phyloP scores from a whole-genome alignment of 1,140 invertebrate genomes.

The Mylabris phalerata region DNA sequence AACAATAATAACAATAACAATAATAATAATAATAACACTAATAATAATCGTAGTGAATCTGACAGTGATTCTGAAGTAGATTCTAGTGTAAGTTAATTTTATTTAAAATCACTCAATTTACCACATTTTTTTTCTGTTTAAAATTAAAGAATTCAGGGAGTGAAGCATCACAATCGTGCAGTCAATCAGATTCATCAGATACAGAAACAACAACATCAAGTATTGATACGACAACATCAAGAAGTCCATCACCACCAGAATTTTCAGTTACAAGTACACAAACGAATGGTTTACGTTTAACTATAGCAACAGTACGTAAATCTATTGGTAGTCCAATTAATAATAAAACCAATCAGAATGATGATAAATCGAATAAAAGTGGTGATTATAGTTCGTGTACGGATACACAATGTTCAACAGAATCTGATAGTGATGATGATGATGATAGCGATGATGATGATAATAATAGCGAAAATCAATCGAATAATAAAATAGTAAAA shows the following conservation, averaged over 20 bases:
- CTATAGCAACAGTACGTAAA: conserved; percentile 37
- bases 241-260: conserved; percentile 31
- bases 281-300: conserved; percentile 36
- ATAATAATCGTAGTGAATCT: conserved; percentile 28
- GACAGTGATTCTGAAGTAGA: conserved; percentile 41
- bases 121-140: no score
- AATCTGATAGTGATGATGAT: conserved; percentile 35
- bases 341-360: conserved; percentile 8
- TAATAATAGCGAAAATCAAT: neutral
- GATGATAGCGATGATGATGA: conserved; percentile 29
- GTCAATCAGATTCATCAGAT: conserved; percentile 38
- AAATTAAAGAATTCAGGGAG: conserved; percentile 38
- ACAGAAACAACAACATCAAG: conserved; percentile 39
- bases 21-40: conserved; percentile 8
- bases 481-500: conserved; percentile 4
- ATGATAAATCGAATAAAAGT: conserved; percentile 10
- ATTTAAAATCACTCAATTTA: no score
- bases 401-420: conserved; percentile 29
- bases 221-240: conserved; percentile 27
- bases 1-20: conserved; percentile 36
- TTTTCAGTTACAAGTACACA: conserved; percentile 39
- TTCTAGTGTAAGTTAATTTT: conserved; percentile 39
- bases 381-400: conserved; percentile 21
- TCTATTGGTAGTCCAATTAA: conserved; percentile 25
- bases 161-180: conserved; percentile 38